These are phyloP conservation scores for Pecten maximus DNA, from an alignment of 2,888 invertebrate species.

Conservation along the genomic window DNA sequence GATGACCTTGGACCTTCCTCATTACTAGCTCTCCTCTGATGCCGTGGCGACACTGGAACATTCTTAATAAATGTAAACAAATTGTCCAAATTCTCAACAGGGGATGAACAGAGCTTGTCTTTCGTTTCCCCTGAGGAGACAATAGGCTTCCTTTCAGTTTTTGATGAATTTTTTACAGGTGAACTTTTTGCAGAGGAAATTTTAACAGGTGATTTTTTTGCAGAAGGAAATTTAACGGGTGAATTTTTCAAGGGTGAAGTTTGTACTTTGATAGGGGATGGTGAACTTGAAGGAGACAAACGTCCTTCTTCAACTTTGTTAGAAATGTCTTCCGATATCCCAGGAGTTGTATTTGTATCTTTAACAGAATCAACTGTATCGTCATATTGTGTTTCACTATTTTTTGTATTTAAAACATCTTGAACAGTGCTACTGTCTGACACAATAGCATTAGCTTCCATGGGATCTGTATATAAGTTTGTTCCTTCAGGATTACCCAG, in stretches of 20 bases:
- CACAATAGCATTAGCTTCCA: background rate
- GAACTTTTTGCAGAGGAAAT: background rate
- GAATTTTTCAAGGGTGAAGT: background rate
- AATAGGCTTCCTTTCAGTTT: background rate
- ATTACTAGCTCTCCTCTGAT: background rate
- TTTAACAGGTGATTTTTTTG: background rate
- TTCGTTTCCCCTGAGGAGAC: background rate
- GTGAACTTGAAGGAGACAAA: background rate
- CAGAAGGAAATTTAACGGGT: background rate
- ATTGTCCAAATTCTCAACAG: background rate
- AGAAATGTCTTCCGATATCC: background rate
- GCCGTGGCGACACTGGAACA: slow-evolving; percentile 16
- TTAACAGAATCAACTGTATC: background rate
- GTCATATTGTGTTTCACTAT: background rate
- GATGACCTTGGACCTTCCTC: background rate
- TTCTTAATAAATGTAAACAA: slow-evolving; percentile 22
- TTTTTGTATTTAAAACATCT: background rate
- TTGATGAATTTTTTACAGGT: background rate
- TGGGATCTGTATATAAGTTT: background rate
- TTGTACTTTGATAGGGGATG: background rate
- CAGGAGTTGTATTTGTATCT: background rate
- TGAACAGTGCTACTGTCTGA: background rate
- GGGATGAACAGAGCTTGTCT: background rate
- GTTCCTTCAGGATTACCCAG: background rate
- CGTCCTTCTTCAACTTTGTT: background rate